These are phyloP conservation scores for Trichacis sp. DNA, from an alignment of 2,888 invertebrate genomes.

Conservation along the genomic window DNA sequence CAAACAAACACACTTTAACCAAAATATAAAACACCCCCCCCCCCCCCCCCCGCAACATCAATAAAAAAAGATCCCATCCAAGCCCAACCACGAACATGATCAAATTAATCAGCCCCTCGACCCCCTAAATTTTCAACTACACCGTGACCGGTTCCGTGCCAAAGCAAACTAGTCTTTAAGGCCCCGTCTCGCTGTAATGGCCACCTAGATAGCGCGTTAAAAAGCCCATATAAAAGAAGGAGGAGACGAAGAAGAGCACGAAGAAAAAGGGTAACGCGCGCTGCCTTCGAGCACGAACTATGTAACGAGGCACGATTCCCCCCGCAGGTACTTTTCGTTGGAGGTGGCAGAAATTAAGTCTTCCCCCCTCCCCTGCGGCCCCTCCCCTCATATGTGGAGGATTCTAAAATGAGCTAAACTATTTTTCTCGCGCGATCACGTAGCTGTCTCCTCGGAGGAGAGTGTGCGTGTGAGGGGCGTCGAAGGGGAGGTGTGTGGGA, in stretches of 20 bases:
- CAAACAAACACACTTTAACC: too few relatives aligned
- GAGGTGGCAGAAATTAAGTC: constrained; percentile 64
- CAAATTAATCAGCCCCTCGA: constrained; percentile 1
- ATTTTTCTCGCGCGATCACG: constrained; percentile 42
- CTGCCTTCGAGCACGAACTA: constrained; percentile 45
- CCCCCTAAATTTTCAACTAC: too few relatives aligned
- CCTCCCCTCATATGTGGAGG: constrained; percentile 48
- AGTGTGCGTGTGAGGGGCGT: constrained; percentile 47
- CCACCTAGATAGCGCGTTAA: constrained; percentile 25
- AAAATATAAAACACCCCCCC: too few relatives aligned
- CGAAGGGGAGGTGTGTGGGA: constrained; percentile 59
- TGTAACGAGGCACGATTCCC: constrained; percentile 46
- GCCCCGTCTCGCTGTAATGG: constrained; percentile 16
- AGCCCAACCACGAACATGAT: not conserved
- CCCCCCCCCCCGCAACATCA: too few relatives aligned
- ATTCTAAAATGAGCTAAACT: constrained; percentile 62
- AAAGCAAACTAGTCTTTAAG: constrained; percentile 20
- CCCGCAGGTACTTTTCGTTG: constrained; percentile 23
- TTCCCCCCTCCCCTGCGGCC: constrained; percentile 48
- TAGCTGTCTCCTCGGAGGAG: constrained; percentile 35
- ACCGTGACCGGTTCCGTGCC: constrained; percentile 20
- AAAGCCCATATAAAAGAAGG: constrained; percentile 17
- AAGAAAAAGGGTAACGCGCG: not conserved
- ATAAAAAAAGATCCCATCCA: not conserved
- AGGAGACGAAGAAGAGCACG: not conserved